A percentile compares a stretch with the other conserved stretches of the same genome.
Evolutionary conservation across 2,113 vertebrate species (phyloP).

Genomic region (Notothenia coriiceps): DNA sequence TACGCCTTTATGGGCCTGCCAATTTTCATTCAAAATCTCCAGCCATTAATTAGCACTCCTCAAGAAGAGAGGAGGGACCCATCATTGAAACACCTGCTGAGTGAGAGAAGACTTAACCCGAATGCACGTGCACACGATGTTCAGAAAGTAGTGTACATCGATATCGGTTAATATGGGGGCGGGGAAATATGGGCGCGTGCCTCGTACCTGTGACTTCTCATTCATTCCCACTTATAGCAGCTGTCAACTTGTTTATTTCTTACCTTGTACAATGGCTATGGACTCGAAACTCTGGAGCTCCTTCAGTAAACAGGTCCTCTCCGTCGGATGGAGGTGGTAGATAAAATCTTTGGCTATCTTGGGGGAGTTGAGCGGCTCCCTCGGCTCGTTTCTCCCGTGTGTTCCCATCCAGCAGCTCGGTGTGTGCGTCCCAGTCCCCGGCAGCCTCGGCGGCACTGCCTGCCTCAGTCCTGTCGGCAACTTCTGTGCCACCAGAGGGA

Average conservation of each 20-base stretch:
- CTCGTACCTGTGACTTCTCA: not conserved
- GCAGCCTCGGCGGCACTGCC: not conserved
- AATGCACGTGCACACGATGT: no score
- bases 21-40: not conserved
- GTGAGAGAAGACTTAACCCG: no score
- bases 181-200: not conserved
- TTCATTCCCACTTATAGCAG: not conserved
- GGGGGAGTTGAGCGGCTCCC: conserved; percentile 90
- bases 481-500: conserved; percentile 49
- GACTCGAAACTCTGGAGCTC: conserved; percentile 95
- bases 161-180: not conserved
- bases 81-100: no score
- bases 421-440: not conserved
- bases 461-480: conserved; percentile 5
- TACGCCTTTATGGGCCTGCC: not conserved
- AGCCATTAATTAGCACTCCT: not conserved
- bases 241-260: conserved; percentile 45
- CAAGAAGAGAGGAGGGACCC: no score
- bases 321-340: conserved; percentile 90
- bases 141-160: not conserved
- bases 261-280: conserved; percentile 93
- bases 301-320: conserved; percentile 89
- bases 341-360: conserved; percentile 93
- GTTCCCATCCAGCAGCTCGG: conserved; percentile 86
- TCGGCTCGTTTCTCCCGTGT: conserved; percentile 89